Conservation (phyloP, 37 sponge, comb jelly and placozoan genomes). For the Halichondria panicea region DNA sequence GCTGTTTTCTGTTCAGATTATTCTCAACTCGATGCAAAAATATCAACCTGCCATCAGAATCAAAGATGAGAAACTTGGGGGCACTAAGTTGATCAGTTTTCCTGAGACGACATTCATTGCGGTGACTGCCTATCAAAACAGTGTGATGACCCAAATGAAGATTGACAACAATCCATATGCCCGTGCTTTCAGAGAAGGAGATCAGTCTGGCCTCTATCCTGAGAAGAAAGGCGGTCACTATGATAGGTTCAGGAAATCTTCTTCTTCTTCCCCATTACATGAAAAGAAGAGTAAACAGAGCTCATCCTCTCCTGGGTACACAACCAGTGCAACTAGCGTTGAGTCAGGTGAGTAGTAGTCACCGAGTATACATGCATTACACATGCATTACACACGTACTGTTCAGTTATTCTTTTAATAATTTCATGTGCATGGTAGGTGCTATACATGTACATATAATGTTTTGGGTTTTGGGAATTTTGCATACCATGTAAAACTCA, state of each 20-base stretch:
- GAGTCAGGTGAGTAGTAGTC: too few relatives aligned
- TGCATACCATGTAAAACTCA: too few relatives aligned
- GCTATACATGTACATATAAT: too few relatives aligned
- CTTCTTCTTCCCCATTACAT: neutral
- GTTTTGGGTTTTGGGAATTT: too few relatives aligned
- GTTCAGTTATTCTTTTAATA: too few relatives aligned
- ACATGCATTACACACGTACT: too few relatives aligned
- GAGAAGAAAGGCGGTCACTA: constrained; percentile 41
- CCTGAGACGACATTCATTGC: constrained; percentile 80
- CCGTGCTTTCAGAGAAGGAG: constrained; percentile 59
- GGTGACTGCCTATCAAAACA: constrained; percentile 84
- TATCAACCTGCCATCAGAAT: constrained; percentile 56
- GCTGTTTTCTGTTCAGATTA: constrained; percentile 43
- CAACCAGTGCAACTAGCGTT: too few relatives aligned
- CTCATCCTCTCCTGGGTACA: too few relatives aligned
- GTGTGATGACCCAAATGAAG: constrained; percentile 69
- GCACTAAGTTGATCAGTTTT: constrained; percentile 37
- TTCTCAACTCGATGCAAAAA: constrained; percentile 85
- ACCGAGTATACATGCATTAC: too few relatives aligned
- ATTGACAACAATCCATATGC: constrained; percentile 77
- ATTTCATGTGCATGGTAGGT: too few relatives aligned
- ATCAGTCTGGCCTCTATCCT: constrained; percentile 11
- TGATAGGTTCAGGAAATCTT: neutral
- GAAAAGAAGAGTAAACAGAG: neutral
- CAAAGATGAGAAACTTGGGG: constrained; percentile 12